Evolutionary conservation across 2,113 vertebrate genomes (phyloP), one percentile per base, ranked within the genome.

Genomic region (Polyodon spathula): DNA sequence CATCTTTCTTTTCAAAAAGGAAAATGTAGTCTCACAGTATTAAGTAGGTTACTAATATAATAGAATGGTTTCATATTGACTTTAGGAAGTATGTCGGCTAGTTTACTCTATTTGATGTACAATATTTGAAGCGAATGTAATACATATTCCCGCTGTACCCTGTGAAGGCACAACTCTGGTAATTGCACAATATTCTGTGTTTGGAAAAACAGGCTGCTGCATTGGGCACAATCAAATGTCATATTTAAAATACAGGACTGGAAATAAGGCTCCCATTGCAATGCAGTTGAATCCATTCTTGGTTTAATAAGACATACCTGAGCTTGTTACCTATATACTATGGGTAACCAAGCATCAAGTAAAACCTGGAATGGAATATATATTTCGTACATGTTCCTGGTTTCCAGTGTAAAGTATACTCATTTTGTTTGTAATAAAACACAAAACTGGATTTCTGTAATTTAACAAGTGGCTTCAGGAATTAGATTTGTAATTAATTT

Each of bases 401-500:
- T 8, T 72, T 61, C 65, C 65, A 77, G 76, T 81, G 71, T 76
- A 75, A 64, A 71, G 71, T 77, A 74, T 64, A 76, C 73, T 79
- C 37, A 60, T 59, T 59, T 58, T 68, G 73, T 69, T 72, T 17
- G 64, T 75, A 70, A 70, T 66, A 61, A 66, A 69, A 48, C 41
- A 60, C 66, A 67, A 74, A 56, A 9, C 59, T 72, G 56, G 72
- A 66, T 68, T 66, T 68, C 69, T 71, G 66, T 73, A 68, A 74
- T 63, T 63, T 46, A 72, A 66, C 64, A 48, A 66, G 63, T 59
- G 8, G 64, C 65, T 69, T 58, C 52, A 42, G 41, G 46, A 56
- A 70, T 68, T 76, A 73, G 76, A 78, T 75, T 67, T 67, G 67
- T 75, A 73, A 66, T 68, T 76, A 50, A 78, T 75, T 76, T 78